A percentile compares a stretch with the other conserved stretches of the same genome.
Evolutionary conservation across 2,113 vertebrate genomes (phyloP).

Genomic region (Pterophyllum scalare): DNA sequence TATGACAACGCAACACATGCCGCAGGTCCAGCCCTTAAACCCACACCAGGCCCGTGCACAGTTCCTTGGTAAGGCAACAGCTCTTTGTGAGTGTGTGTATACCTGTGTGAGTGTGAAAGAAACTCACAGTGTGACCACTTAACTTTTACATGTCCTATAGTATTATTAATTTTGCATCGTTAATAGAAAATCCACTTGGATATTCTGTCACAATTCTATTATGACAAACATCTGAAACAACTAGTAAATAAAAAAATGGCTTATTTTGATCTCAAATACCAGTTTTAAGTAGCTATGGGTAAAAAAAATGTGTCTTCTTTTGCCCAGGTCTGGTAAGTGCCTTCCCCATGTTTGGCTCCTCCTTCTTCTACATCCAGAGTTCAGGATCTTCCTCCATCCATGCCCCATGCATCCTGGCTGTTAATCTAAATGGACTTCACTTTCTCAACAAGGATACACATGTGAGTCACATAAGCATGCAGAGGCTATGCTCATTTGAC

Average conservation of each 20-base stretch:
- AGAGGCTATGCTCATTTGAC: background rate
- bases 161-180: background rate
- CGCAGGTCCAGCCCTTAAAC: conserved; percentile 90
- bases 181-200: background rate
- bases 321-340: conserved; percentile 90
- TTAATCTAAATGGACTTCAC: conserved; percentile 95
- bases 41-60: conserved; percentile 94
- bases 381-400: conserved; percentile 86
- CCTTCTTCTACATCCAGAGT: conserved; percentile 98
- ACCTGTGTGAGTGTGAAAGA: background rate
- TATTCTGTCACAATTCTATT: background rate
- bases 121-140: background rate
- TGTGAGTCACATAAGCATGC: conserved; percentile 77
- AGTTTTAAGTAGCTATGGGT: background rate
- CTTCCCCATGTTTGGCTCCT: conserved; percentile 94
- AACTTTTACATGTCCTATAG: background rate
- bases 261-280: background rate
- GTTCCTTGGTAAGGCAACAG: conserved; percentile 87
- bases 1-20: conserved; percentile 88
- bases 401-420: conserved; percentile 91
- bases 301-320: background rate
- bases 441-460: conserved; percentile 95
- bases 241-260: background rate
- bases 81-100: background rate
- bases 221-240: background rate